These are phyloP conservation scores for Ischnura elegans DNA, from an alignment of 2,888 invertebrate species.

Conservation along the genomic window DNA sequence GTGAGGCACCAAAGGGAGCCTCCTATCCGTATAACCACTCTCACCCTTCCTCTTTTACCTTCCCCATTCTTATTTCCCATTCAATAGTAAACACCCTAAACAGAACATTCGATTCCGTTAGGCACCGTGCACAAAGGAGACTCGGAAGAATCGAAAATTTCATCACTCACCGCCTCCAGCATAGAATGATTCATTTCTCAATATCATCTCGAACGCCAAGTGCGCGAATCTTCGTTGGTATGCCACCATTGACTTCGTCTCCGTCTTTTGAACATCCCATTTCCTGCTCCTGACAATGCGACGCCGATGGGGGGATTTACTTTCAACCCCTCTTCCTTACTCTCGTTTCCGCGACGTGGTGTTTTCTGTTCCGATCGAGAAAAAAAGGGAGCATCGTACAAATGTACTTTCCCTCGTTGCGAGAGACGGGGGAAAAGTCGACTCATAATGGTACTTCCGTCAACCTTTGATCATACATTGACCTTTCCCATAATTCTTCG, in stretches of 20 bases:
- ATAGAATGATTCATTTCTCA: background rate
- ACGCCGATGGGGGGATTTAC: background rate
- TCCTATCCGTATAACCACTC: background rate
- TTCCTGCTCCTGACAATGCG: background rate
- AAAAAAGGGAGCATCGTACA: background rate
- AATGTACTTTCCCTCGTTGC: too few relatives aligned
- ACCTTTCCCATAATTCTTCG: too few relatives aligned
- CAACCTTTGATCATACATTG: too few relatives aligned
- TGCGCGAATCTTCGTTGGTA: background rate
- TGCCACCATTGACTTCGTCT: background rate
- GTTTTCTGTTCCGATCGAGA: background rate
- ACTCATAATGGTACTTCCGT: too few relatives aligned
- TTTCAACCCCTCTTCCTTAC: background rate
- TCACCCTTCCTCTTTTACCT: background rate
- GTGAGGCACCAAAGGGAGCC: background rate
- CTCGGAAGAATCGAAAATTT: background rate
- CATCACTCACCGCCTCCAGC: background rate
- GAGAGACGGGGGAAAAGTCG: too few relatives aligned
- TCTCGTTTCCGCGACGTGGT: background rate
- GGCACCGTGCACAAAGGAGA: background rate
- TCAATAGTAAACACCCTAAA: background rate
- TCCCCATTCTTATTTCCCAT: background rate
- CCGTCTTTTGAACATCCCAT: background rate
- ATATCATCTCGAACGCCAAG: background rate
- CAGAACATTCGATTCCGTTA: background rate